Percentiles rank a stretch among this genome's conserved stretches.
These are phyloP conservation scores for Gymnorhina tibicen DNA, from an alignment of 2,113 vertebrate species.

Conservation along the genomic window DNA sequence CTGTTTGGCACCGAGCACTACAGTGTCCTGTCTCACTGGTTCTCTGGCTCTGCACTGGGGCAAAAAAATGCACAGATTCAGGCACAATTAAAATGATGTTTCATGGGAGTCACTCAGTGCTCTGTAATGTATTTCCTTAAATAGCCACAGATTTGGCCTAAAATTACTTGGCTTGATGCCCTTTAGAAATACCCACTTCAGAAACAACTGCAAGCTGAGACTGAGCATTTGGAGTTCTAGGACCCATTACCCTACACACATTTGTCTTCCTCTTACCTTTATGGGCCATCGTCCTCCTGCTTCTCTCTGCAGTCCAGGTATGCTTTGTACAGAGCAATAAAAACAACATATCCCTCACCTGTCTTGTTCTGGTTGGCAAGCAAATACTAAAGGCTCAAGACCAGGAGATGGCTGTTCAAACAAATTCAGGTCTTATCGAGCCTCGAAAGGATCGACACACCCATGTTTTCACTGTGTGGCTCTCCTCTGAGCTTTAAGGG, in stretches of 20 bases:
- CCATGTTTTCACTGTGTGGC: background rate
- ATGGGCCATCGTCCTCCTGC: background rate
- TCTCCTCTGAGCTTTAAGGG: background rate
- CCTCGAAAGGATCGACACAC: background rate
- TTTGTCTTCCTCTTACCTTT: background rate
- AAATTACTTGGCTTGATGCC: background rate
- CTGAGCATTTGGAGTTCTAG: background rate
- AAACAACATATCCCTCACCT: background rate
- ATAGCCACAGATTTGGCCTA: background rate
- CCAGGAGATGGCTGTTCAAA: constrained; percentile 6
- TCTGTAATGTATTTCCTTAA: background rate
- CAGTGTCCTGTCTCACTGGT: background rate
- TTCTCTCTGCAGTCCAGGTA: background rate
- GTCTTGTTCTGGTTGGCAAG: background rate
- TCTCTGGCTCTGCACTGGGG: background rate
- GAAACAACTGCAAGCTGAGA: background rate
- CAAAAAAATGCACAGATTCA: background rate
- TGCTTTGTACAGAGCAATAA: background rate
- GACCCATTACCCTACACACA: background rate
- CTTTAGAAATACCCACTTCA: background rate
- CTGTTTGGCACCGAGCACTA: background rate
- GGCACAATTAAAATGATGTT: background rate
- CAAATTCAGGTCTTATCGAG: background rate
- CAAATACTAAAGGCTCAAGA: background rate
- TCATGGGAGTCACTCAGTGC: background rate